phyloP scores from a whole-genome alignment of 2,113 vertebrate species.

The Thryonomys swinderianus region DNA sequence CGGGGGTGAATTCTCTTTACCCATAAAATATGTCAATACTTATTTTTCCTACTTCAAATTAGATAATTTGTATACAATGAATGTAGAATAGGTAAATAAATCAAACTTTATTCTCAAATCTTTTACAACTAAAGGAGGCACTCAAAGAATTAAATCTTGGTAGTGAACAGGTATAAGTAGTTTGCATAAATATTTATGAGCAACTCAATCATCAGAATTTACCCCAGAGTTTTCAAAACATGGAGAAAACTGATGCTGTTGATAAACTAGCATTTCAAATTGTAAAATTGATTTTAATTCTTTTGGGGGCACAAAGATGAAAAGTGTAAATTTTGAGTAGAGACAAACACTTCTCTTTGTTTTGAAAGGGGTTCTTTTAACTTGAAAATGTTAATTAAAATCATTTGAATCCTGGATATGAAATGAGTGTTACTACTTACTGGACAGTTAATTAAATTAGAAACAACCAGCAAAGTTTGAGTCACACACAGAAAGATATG shows the following conservation, averaged over 20 bases:
- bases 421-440: not conserved
- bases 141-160: not conserved
- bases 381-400: slow-evolving; percentile 37
- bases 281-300: slow-evolving; percentile 30
- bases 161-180: not conserved
- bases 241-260: not conserved
- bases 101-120: slow-evolving; percentile 32
- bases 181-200: not conserved
- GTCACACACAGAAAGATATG: not conserved
- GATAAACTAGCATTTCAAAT: slow-evolving; percentile 34
- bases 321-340: slow-evolving; percentile 8
- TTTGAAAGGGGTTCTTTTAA: not conserved
- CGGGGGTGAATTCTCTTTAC: not conserved
- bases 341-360: slow-evolving; percentile 1
- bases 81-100: slow-evolving; percentile 15
- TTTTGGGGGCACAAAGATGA: slow-evolving; percentile 21
- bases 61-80: not conserved
- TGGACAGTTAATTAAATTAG: not conserved
- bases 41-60: not conserved
- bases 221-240: slow-evolving; percentile 42
- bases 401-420: not conserved
- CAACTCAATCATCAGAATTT: not conserved
- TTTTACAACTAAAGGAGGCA: not conserved
- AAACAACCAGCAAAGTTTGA: slow-evolving; percentile 9
- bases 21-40: not conserved